Percentiles rank a stretch among this genome's conserved stretches.
phyloP scores from a whole-genome alignment of 2,797 vertebrate species.

The Acanthurus leucopareius region DNA sequence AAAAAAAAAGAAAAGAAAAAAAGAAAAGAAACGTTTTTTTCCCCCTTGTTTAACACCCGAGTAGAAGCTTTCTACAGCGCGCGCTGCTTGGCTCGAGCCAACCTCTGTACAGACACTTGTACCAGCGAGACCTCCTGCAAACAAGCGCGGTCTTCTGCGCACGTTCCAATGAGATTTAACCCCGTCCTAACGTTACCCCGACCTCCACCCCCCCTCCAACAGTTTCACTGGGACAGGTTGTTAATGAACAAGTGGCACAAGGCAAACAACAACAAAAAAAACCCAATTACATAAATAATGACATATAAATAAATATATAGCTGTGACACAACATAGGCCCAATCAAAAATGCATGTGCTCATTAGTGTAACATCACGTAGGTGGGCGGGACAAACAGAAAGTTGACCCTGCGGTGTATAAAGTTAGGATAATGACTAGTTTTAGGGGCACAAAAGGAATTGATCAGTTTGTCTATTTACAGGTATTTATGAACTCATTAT shows the following conservation, averaged over 20 bases:
- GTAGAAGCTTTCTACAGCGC: constrained; percentile 45
- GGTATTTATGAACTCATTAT: not conserved
- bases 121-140: constrained; percentile 65
- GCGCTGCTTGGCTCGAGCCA: constrained; percentile 62
- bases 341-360: too few species aligned
- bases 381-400: too few species aligned
- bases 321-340: not conserved
- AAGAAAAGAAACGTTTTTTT: not conserved
- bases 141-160: constrained; percentile 59
- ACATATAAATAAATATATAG: not conserved
- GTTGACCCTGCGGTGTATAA: too few species aligned
- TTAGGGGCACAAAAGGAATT: too few species aligned
- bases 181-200: constrained; percentile 51
- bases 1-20: not conserved
- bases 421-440: too few species aligned
- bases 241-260: constrained; percentile 10
- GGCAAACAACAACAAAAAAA: not conserved
- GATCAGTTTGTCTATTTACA: not conserved
- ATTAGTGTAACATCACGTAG: too few species aligned
- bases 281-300: not conserved
- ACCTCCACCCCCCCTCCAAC: not conserved
- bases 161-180: constrained; percentile 64
- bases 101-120: constrained; percentile 68
- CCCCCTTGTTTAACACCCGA: constrained; percentile 17
- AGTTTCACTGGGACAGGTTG: not conserved